Percentiles rank a stretch among this genome's conserved stretches.
Evolutionary conservation across 2,888 invertebrate species (phyloP).

Genomic region (Orchesella flavescens): DNA sequence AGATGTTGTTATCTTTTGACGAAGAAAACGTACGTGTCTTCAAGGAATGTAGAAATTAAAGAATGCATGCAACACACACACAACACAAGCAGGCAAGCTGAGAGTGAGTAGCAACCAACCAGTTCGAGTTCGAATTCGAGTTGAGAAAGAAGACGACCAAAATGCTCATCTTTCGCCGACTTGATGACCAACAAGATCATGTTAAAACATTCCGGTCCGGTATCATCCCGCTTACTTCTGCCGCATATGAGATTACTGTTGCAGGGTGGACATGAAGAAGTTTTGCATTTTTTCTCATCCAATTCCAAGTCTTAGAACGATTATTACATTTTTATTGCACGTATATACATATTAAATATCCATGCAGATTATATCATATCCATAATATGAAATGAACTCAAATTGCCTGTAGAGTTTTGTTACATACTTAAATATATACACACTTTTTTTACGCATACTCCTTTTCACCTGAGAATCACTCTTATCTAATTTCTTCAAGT

Average conservation of each 20-base stretch:
- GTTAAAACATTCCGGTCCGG: constrained; percentile 16
- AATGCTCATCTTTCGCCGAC: constrained; percentile 29
- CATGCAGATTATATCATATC: no score
- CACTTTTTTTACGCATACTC: no score
- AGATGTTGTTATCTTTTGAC: constrained; percentile 16
- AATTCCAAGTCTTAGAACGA: neutral
- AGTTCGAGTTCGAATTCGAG: constrained; percentile 25
- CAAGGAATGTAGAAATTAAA: constrained; percentile 39
- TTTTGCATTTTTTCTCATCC: neutral
- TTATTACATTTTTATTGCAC: constrained; percentile 2
- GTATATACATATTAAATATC: no score
- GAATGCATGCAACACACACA: constrained; percentile 37
- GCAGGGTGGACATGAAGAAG: neutral
- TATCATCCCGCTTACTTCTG: constrained; percentile 4
- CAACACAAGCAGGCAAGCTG: neutral
- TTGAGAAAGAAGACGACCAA: neutral
- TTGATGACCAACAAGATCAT: constrained; percentile 39
- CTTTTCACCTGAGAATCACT: no score
- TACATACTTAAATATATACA: no score
- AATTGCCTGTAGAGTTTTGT: no score
- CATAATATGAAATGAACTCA: no score
- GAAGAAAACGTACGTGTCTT: constrained; percentile 36
- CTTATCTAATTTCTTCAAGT: no score
- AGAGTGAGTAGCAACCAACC: constrained; percentile 5
- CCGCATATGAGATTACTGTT: neutral